These are phyloP conservation scores for Cephus nigrinus DNA, from an alignment of 2,888 invertebrate species.

Conservation along the genomic window DNA sequence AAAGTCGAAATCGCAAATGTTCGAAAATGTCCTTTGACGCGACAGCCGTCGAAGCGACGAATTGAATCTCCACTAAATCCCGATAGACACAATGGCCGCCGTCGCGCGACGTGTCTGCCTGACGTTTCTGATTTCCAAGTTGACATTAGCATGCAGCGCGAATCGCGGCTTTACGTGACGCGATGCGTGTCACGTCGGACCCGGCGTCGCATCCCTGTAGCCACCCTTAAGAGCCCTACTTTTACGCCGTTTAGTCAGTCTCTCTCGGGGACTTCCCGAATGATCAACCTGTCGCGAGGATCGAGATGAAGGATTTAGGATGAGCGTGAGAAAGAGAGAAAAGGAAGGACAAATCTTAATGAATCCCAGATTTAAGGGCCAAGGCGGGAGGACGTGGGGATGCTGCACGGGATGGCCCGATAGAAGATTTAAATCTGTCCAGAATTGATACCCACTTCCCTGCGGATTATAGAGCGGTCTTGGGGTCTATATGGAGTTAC, in stretches of 20 bases:
- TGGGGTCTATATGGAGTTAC: constrained; percentile 23
- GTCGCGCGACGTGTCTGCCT: constrained; percentile 43
- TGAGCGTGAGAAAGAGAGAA: background rate
- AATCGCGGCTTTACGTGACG: constrained; percentile 37
- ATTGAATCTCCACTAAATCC: constrained; percentile 59
- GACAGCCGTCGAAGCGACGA: constrained; percentile 29
- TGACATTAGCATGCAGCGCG: constrained; percentile 58
- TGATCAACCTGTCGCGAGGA: constrained; percentile 20
- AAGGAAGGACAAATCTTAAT: background rate
- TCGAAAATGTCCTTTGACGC: background rate
- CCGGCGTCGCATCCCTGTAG: constrained; percentile 25
- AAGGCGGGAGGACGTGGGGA: too few relatives aligned
- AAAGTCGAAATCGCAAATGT: background rate
- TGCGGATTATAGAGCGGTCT: constrained; percentile 26
- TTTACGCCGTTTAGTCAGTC: constrained; percentile 51
- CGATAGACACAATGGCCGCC: constrained; percentile 38
- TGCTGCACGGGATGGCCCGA: background rate
- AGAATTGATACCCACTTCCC: constrained; percentile 35
- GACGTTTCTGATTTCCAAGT: constrained; percentile 56
- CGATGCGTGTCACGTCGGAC: constrained; percentile 59
- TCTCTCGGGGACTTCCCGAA: constrained; percentile 14
- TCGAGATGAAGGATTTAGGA: constrained; percentile 3
- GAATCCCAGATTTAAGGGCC: background rate
- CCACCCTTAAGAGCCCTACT: constrained; percentile 50
- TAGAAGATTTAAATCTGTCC: constrained; percentile 36